Base-by-base conservation (phyloP, 1,140 invertebrate genomes). In the Caerostris extrusa region DNA sequence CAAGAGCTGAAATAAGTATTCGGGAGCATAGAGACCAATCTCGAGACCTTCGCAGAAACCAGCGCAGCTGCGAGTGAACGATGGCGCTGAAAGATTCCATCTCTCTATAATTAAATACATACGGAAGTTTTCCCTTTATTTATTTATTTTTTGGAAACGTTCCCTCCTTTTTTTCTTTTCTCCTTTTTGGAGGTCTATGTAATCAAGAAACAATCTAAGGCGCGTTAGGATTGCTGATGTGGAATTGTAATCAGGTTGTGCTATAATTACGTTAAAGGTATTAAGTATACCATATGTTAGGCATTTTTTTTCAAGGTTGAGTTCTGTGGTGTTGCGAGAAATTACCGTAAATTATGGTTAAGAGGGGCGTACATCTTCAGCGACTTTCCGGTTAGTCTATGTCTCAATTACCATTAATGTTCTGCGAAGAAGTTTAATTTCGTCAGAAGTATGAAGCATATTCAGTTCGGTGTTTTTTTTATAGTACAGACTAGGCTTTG, bases 1-100 rank as follows among this genome's bases (percentile, higher is more conserved):
- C 58, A 85, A 85, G 83, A 34, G 57, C 83, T 58, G 8, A 85
- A 85, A 60, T 85, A 85, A 85, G 83, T 57, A 19, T 85, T 58
- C 5, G n/a, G 83, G 19, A 58, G 53, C 71, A 77, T 34, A n/a
- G 4, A 77, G 8, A 53, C 71, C 58, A 85, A 85, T 85, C 56
- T 77, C 53, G 71, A 34, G 71, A 14, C 14, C 50, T n/a, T 5
- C 3, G 50, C 7, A 77, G 71, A 77, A 77, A 77, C 34, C 10
- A 5, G 12, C 10, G 6, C 14, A n/a, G n/a, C 17, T 12, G 57
- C 19, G 57, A 85, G 50, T 34, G 83, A 85, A 14, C 8, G 34
- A 64, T 64, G 12, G n/a, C 50, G 19, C 53, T 55, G 71, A 67
- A n/a, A 19, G 83, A 85, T 85, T 57, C 83, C 55, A 19, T 85